Percentiles rank a stretch among this genome's conserved stretches.
phyloP scores from a whole-genome alignment of 2,113 vertebrate genomes.

The Cacatua alba region DNA sequence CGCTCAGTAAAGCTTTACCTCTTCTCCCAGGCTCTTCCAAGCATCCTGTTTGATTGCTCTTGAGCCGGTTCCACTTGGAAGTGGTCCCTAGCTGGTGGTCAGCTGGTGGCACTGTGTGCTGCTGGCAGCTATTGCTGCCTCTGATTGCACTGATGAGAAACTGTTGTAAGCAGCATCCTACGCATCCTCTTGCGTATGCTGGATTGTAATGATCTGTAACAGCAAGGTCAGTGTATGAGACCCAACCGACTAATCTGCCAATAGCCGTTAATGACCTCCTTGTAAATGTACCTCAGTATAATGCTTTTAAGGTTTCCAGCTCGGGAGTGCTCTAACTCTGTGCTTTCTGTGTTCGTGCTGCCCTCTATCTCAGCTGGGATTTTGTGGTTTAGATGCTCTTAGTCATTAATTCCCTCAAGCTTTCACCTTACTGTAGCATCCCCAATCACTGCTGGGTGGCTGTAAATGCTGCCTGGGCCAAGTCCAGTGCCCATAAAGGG shows the following conservation, averaged over 20 bases:
- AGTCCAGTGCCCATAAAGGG: neutral
- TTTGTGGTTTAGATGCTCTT: neutral
- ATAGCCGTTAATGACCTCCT: neutral
- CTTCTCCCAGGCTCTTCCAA: fast-evolving
- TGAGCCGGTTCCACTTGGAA: neutral
- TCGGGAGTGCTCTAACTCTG: neutral
- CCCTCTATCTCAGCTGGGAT: neutral
- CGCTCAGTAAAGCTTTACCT: neutral
- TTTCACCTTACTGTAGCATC: neutral
- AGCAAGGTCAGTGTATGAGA: neutral
- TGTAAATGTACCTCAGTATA: neutral
- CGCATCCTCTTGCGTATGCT: neutral
- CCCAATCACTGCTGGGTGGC: fast-evolving
- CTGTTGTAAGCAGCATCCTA: neutral
- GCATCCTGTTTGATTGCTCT: neutral
- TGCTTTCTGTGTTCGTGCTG: neutral
- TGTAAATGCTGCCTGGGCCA: neutral
- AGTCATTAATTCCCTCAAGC: neutral
- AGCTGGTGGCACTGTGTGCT: neutral
- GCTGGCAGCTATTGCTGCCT: neutral
- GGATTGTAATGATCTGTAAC: neutral
- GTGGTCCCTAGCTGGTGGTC: neutral
- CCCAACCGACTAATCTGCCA: neutral
- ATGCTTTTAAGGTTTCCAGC: neutral
- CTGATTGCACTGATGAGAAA: neutral